Evolutionary conservation across 2,888 invertebrate species (phyloP).

Genomic region (Cyclophora albipunctata): DNA sequence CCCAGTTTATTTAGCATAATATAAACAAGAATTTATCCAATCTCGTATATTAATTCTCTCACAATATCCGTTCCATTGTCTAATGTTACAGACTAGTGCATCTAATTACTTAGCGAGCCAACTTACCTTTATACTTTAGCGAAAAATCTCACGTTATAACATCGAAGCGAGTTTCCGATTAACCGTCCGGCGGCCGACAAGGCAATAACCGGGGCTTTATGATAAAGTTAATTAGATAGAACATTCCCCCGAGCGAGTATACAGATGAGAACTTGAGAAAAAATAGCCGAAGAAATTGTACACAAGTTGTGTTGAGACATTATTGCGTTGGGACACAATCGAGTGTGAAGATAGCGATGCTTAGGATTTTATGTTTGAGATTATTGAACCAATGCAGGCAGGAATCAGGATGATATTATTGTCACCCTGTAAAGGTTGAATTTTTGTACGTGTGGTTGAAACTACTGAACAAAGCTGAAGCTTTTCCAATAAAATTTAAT

Average conservation of each 20-base stretch:
- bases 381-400: too few relatives aligned
- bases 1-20: too few relatives aligned
- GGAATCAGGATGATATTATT: too few relatives aligned
- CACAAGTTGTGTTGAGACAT: conserved; percentile 29
- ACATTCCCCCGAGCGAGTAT: conserved; percentile 64
- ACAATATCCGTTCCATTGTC: too few relatives aligned
- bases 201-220: conserved; percentile 65
- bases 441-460: too few relatives aligned
- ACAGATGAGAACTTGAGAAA: conserved; percentile 54
- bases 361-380: too few relatives aligned
- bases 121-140: conserved; percentile 17
- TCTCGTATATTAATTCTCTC: too few relatives aligned
- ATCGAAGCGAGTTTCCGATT: conserved; percentile 49
- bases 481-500: too few relatives aligned
- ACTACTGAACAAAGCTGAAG: too few relatives aligned
- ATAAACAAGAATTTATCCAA: too few relatives aligned
- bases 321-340: conserved; percentile 11
- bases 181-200: conserved; percentile 48
- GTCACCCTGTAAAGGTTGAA: too few relatives aligned
- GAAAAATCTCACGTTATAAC: conserved; percentile 34
- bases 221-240: conserved; percentile 71
- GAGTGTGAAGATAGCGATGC: conserved; percentile 15
- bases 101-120: not conserved
- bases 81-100: conserved; percentile 2
- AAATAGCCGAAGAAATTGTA: conserved; percentile 41